phyloP scores from a whole-genome alignment of 2,888 invertebrate species.

The Drosophila ustulata region DNA sequence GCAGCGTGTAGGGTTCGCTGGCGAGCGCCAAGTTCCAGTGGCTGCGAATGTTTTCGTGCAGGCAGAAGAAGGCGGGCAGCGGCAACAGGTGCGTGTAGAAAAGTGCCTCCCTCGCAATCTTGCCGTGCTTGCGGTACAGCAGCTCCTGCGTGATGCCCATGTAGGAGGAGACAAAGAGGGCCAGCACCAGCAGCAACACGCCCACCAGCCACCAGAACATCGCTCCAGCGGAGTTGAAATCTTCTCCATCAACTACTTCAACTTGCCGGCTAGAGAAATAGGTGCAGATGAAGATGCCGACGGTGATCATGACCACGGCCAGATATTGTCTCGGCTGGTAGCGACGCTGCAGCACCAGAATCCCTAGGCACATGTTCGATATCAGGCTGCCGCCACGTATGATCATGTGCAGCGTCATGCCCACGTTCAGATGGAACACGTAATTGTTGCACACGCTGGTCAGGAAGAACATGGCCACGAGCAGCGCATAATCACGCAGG shows the following conservation, averaged over 20 bases:
- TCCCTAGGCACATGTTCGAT: slow-evolving; percentile 97
- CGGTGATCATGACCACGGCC: slow-evolving; percentile 95
- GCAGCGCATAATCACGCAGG: slow-evolving; percentile 91
- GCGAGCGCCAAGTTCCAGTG: slow-evolving; percentile 85
- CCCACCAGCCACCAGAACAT: slow-evolving; percentile 87
- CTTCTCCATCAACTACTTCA: background rate
- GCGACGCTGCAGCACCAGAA: slow-evolving; percentile 92
- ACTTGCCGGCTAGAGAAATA: slow-evolving; percentile 64
- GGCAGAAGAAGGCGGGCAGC: slow-evolving; percentile 93
- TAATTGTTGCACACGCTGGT: slow-evolving; percentile 97
- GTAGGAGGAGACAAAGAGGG: slow-evolving; percentile 95
- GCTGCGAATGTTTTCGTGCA: slow-evolving; percentile 90
- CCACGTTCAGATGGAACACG: slow-evolving; percentile 97
- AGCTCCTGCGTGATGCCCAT: slow-evolving; percentile 97
- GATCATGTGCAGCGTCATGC: slow-evolving; percentile 99
- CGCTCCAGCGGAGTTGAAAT: slow-evolving; percentile 4
- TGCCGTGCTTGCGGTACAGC: slow-evolving; percentile 92
- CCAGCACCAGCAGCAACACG: slow-evolving; percentile 92
- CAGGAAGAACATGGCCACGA: slow-evolving; percentile 96
- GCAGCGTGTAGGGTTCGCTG: slow-evolving; percentile 44
- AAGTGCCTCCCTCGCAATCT: slow-evolving; percentile 94
- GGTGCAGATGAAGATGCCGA: slow-evolving; percentile 95
- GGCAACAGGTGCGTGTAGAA: slow-evolving; percentile 95
- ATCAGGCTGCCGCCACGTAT: slow-evolving; percentile 97
- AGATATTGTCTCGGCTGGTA: slow-evolving; percentile 93